Percentiles rank a stretch among this genome's conserved stretches.
phyloP scores from a whole-genome alignment of 2,113 vertebrate species.

The Sapajus apella region DNA sequence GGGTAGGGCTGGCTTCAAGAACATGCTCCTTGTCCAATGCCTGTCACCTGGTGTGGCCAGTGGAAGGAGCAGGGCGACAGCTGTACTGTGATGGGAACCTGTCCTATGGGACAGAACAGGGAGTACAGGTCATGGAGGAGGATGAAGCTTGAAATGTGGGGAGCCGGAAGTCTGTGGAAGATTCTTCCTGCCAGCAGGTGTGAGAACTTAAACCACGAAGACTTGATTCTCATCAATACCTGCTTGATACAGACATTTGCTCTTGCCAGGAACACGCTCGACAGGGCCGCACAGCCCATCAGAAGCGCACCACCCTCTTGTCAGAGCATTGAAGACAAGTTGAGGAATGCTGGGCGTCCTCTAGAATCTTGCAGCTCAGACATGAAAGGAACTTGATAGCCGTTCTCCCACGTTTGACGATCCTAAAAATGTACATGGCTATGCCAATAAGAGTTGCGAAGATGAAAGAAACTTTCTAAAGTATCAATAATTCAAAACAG shows the following conservation, averaged over 20 bases:
- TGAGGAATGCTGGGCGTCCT: rapidly evolving
- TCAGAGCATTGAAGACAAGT: too few relatives aligned
- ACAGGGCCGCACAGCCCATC: rapidly evolving
- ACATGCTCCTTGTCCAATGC: background rate
- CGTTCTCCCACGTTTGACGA: background rate
- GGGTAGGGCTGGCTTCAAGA: background rate
- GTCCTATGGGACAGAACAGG: background rate
- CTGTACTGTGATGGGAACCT: rapidly evolving
- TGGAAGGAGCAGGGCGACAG: background rate
- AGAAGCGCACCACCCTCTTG: rapidly evolving
- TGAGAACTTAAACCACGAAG: background rate
- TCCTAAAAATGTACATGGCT: background rate
- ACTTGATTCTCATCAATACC: background rate
- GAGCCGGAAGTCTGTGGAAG: background rate
- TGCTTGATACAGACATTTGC: background rate
- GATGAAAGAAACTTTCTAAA: background rate
- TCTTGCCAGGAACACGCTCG: background rate
- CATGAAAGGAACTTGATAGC: rapidly evolving
- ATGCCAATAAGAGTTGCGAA: background rate
- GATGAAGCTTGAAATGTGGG: rapidly evolving
- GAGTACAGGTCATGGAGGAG: background rate
- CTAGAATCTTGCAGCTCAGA: background rate
- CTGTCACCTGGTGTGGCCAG: rapidly evolving
- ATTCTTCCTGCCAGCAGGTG: background rate
- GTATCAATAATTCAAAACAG: background rate